phyloP scores from a whole-genome alignment of 2,113 vertebrate genomes.

The Alaudala cheleensis region DNA sequence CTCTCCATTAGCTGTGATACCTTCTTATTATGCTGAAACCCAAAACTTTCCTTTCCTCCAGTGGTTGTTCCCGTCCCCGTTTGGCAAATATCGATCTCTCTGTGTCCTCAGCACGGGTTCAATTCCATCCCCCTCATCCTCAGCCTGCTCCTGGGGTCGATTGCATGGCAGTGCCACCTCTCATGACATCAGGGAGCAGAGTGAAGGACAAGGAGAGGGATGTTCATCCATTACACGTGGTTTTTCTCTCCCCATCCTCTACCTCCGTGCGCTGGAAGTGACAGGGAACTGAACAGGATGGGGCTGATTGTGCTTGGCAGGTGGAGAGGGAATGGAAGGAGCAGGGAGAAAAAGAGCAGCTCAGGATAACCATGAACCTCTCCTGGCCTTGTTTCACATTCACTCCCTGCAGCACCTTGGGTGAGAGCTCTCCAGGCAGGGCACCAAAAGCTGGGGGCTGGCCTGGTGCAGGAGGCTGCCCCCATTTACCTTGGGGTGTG shows the following conservation, averaged over 20 bases:
- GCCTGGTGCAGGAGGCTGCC: not conserved
- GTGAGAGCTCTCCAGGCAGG: not conserved
- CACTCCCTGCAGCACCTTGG: not conserved
- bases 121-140: not conserved
- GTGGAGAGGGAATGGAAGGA: not conserved
- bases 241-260: not conserved
- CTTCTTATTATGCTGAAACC: not conserved
- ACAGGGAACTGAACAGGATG: not conserved
- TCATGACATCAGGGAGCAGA: not conserved
- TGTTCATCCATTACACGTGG: not conserved
- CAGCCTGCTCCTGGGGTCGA: not conserved
- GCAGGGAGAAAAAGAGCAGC: not conserved
- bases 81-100: not conserved
- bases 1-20: conserved; percentile 40
- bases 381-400: not conserved
- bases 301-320: conserved; percentile 21
- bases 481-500: not conserved
- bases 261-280: not conserved
- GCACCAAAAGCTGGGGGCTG: not conserved
- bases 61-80: not conserved
- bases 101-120: not conserved
- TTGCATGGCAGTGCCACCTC: not conserved
- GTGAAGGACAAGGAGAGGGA: not conserved
- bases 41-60: not conserved
- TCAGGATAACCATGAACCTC: not conserved